Evolutionary conservation across 92 coral and sea anemone genomes (phyloP).

Genomic region (Actinernus sp.): DNA sequence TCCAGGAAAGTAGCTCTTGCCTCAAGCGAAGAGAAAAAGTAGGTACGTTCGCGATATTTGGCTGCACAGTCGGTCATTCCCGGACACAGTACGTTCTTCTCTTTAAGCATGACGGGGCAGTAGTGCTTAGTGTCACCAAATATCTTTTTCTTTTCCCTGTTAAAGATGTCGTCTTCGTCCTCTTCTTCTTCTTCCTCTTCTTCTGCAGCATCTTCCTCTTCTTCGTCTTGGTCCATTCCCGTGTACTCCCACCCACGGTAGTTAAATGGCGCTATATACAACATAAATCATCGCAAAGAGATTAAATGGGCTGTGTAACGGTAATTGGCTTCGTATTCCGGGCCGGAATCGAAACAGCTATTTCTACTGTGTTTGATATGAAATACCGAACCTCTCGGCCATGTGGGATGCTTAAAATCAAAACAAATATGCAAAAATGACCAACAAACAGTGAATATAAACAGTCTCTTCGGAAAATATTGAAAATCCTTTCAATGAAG

Average conservation of each 20-base stretch:
- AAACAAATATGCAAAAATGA: too few species aligned
- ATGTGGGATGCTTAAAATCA: too few species aligned
- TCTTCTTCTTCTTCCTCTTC: constrained; percentile 95
- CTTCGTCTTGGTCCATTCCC: constrained; percentile 99
- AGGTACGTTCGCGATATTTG: constrained; percentile 89
- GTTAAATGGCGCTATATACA: constrained; percentile 86
- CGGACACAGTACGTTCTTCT: constrained; percentile 90
- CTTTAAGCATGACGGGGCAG: constrained; percentile 95
- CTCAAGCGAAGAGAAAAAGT: constrained; percentile 85
- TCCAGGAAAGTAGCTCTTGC: constrained; percentile 77
- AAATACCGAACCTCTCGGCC: too few species aligned
- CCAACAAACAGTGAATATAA: too few species aligned
- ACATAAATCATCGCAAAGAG: too few species aligned
- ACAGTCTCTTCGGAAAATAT: too few species aligned
- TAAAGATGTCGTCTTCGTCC: constrained; percentile 87
- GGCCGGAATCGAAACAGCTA: too few species aligned
- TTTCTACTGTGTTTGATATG: too few species aligned
- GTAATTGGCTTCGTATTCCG: too few species aligned
- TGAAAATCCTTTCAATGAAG: too few species aligned
- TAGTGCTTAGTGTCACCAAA: constrained; percentile 94
- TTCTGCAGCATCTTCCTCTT: constrained; percentile 94
- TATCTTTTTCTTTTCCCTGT: constrained; percentile 80
- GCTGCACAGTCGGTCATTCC: constrained; percentile 92
- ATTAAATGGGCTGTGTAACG: too few species aligned
- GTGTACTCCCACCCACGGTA: constrained; percentile 98